phyloP scores from a whole-genome alignment of 2,797 vertebrate genomes.

The Percopsis omiscomaycus region DNA sequence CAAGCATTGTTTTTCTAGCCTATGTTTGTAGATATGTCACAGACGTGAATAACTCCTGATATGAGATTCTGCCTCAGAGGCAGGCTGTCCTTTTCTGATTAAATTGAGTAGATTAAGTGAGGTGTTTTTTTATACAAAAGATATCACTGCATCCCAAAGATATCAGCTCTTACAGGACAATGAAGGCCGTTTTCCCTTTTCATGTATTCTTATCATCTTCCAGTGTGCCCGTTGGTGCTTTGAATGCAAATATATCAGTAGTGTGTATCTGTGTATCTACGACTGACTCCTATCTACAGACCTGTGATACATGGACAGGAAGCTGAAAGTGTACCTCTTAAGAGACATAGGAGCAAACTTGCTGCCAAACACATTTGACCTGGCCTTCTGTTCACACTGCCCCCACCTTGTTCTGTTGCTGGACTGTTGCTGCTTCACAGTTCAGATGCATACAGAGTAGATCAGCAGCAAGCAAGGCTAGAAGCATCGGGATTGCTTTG shows the following conservation, averaged over 20 bases:
- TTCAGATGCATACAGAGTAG: constrained; percentile 50
- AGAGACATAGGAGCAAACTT: constrained; percentile 22
- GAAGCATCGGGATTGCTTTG: constrained; percentile 11
- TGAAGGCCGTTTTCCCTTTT: constrained; percentile 20
- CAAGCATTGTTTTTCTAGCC: neutral
- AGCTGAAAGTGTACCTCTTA: constrained; percentile 31
- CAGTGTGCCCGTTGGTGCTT: constrained; percentile 10
- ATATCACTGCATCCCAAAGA: constrained; percentile 28
- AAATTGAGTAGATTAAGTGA: constrained; percentile 22
- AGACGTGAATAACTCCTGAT: constrained; percentile 29
- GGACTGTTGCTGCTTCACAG: constrained; percentile 39
- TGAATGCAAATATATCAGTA: constrained; percentile 57
- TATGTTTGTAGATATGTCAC: constrained; percentile 10
- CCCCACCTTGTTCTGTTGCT: constrained; percentile 42
- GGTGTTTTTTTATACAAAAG: constrained; percentile 20
- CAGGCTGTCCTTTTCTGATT: constrained; percentile 33
- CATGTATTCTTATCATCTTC: constrained; percentile 35
- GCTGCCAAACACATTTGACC: constrained; percentile 49
- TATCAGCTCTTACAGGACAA: constrained; percentile 24
- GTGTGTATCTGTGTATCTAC: constrained; percentile 29
- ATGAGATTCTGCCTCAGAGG: constrained; percentile 27
- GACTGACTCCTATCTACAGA: constrained; percentile 15
- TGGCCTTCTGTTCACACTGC: constrained; percentile 55
- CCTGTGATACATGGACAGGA: constrained; percentile 28
- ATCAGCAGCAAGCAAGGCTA: constrained; percentile 29